phyloP scores from a whole-genome alignment of 1,140 invertebrate genomes.

The Zeugodacus cucurbitae region DNA sequence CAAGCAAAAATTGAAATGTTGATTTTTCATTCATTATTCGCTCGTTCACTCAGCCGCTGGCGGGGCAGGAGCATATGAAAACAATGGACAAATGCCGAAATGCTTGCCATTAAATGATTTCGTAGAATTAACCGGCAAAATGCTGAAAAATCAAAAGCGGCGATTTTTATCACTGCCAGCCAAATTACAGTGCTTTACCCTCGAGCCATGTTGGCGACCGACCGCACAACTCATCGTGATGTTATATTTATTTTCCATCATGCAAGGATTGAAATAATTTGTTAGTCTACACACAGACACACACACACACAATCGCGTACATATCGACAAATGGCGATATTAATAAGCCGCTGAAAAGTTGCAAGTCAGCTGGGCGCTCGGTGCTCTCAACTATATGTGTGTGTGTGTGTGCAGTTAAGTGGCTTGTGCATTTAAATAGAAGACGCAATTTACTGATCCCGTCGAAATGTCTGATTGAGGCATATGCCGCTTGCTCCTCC shows the following conservation, averaged over 20 bases:
- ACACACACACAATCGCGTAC: neutral
- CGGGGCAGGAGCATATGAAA: neutral
- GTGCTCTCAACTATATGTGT: neutral
- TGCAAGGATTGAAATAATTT: constrained; percentile 23
- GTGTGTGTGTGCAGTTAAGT: neutral
- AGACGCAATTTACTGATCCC: neutral
- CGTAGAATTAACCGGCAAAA: constrained; percentile 19
- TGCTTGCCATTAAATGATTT: constrained; percentile 26
- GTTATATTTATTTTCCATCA: neutral
- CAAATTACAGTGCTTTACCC: constrained; percentile 17
- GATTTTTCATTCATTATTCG: neutral
- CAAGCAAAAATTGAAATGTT: constrained; percentile 20
- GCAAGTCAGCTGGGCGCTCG: constrained; percentile 1
- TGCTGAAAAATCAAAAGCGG: constrained; percentile 23
- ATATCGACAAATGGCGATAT: too few relatives aligned
- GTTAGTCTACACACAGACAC: neutral
- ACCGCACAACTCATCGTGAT: neutral
- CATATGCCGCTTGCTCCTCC: neutral
- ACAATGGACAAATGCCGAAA: constrained; percentile 3
- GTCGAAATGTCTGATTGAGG: constrained; percentile 16
- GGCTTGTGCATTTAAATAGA: neutral
- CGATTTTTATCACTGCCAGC: constrained; percentile 12
- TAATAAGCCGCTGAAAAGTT: constrained; percentile 10
- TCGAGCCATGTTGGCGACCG: neutral
- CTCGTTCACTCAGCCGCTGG: neutral